phyloP scores from a whole-genome alignment of 2,113 vertebrate genomes.

The Anas platyrhynchos region DNA sequence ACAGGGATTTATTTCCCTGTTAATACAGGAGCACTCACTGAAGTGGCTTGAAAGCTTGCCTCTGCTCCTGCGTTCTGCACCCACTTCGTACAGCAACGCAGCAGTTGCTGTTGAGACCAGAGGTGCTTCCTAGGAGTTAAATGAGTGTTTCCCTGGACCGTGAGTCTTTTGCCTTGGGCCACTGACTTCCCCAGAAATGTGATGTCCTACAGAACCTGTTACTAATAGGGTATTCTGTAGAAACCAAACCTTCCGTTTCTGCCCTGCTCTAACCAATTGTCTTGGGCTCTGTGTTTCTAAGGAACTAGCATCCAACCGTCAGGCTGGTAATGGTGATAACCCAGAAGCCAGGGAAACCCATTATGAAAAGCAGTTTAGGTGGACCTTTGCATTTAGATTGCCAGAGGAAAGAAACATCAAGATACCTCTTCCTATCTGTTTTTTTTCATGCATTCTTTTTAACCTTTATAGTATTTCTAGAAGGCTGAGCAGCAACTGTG shows the following conservation, averaged over 20 bases:
- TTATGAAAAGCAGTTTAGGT: neutral
- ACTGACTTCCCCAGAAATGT: constrained; percentile 61
- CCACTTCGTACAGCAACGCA: neutral
- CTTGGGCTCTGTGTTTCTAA: neutral
- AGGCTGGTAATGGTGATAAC: neutral
- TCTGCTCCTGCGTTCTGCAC: neutral
- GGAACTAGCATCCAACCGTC: neutral
- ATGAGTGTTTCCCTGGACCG: neutral
- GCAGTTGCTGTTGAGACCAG: neutral
- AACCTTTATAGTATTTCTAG: neutral
- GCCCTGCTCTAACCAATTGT: neutral
- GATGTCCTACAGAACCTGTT: neutral
- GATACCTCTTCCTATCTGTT: neutral
- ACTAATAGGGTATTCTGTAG: neutral
- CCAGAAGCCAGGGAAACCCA: neutral
- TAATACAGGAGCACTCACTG: neutral
- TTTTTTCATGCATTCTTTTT: neutral
- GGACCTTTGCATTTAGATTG: neutral
- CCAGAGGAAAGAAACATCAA: neutral
- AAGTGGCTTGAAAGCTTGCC: neutral
- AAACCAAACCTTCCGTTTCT: neutral
- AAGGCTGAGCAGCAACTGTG: neutral
- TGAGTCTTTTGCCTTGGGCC: neutral
- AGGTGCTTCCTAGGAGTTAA: constrained; percentile 34
- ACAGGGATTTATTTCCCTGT: constrained; percentile 30